These are phyloP conservation scores for Drosophila flavopinicola DNA, from an alignment of 2,888 invertebrate genomes.

Conservation along the genomic window DNA sequence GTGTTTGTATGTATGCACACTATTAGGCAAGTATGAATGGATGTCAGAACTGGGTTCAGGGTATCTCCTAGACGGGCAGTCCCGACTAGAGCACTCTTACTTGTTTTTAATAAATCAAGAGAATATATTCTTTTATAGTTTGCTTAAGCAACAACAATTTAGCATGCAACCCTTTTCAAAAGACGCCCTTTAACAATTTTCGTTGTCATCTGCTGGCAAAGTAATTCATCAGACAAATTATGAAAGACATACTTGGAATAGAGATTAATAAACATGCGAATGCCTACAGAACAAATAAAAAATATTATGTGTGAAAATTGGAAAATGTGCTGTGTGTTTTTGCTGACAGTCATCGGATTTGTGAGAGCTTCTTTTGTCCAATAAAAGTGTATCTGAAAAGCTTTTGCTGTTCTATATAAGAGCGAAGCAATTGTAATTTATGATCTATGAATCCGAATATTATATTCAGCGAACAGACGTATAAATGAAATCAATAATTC, in stretches of 20 bases:
- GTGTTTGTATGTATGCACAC: too few relatives aligned
- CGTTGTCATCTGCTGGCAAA: slow-evolving; percentile 31
- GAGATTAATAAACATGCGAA: not conserved
- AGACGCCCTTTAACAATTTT: slow-evolving; percentile 28
- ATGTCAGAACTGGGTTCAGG: too few relatives aligned
- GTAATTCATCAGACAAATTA: slow-evolving; percentile 65
- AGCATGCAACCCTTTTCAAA: slow-evolving; percentile 49
- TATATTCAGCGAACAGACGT: too few relatives aligned
- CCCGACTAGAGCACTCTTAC: too few relatives aligned
- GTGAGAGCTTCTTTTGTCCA: not conserved
- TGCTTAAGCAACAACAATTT: slow-evolving; percentile 24
- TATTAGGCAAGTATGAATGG: too few relatives aligned
- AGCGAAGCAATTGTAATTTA: not conserved
- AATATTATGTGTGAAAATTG: slow-evolving; percentile 23
- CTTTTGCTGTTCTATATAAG: not conserved
- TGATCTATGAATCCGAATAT: not conserved
- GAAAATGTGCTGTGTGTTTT: slow-evolving; percentile 17
- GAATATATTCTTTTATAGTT: slow-evolving; percentile 8
- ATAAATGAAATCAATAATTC: too few relatives aligned
- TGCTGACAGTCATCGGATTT: slow-evolving; percentile 3
- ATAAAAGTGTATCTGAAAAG: too few relatives aligned
- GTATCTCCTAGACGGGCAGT: too few relatives aligned
- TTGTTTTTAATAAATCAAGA: slow-evolving; percentile 66
- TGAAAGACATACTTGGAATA: slow-evolving; percentile 1
- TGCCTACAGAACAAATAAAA: slow-evolving; percentile 2